Percentiles rank a stretch among this genome's conserved stretches.
These are phyloP conservation scores for Syngnathus typhle DNA, from an alignment of 2,113 vertebrate genomes.

Conservation along the genomic window DNA sequence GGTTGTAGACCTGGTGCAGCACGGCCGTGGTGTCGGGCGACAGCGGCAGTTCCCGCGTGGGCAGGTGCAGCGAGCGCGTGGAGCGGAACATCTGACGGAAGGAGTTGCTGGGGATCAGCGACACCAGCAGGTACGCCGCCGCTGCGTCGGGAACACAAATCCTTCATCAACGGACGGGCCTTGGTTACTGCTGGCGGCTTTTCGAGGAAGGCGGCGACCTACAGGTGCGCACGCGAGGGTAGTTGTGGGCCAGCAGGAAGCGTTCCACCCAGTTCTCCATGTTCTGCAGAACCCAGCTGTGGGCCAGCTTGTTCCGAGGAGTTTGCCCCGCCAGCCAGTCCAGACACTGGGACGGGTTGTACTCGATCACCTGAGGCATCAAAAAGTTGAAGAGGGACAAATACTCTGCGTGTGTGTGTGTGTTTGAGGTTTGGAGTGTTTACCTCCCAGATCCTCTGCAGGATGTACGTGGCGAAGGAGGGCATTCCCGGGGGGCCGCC, in stretches of 20 bases:
- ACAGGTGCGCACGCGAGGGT: slow-evolving; percentile 97
- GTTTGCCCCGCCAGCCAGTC: slow-evolving; percentile 98
- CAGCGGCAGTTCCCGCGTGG: slow-evolving; percentile 92
- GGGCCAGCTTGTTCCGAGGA: slow-evolving; percentile 93
- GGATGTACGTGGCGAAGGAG: slow-evolving; percentile 94
- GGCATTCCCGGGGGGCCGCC: slow-evolving; percentile 97
- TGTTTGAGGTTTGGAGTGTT: neutral
- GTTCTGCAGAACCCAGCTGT: slow-evolving; percentile 99
- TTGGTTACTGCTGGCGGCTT: too few species aligned
- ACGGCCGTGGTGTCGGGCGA: slow-evolving; percentile 96
- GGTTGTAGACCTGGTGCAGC: slow-evolving; percentile 96
- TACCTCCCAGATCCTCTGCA: slow-evolving; percentile 99
- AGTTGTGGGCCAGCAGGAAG: slow-evolving; percentile 97
- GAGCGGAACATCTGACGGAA: slow-evolving; percentile 99
- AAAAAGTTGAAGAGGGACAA: neutral
- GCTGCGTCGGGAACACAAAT: slow-evolving; percentile 67
- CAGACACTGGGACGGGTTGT: slow-evolving; percentile 97
- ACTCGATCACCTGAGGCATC: slow-evolving; percentile 86
- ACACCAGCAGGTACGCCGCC: slow-evolving; percentile 97
- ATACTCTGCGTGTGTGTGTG: neutral
- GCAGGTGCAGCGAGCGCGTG: slow-evolving; percentile 93
- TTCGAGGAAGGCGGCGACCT: slow-evolving; percentile 49
- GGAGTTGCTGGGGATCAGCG: slow-evolving; percentile 99
- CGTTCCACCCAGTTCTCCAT: slow-evolving; percentile 99
- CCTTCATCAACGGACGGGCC: too few species aligned